These are phyloP conservation scores for Caiman crocodilus DNA, from an alignment of 2,797 vertebrate genomes.

Conservation along the genomic window DNA sequence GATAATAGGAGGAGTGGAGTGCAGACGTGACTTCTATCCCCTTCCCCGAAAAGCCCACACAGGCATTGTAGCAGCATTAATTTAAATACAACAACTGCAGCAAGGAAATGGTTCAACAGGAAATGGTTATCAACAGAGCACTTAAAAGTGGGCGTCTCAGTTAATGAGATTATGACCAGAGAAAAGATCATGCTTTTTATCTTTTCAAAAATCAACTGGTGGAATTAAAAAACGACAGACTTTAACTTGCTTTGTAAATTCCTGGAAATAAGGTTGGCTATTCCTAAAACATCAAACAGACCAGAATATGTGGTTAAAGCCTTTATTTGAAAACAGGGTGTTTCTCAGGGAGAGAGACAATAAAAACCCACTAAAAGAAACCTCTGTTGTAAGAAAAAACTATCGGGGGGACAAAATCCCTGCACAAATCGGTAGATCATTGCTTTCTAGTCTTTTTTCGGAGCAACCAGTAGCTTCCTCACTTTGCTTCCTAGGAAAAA, in stretches of 20 bases:
- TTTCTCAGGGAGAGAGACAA: neutral
- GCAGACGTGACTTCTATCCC: conserved; percentile 23
- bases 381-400: neutral
- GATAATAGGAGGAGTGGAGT: neutral
- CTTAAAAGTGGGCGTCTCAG: conserved; percentile 52
- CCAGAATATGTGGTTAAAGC: conserved; percentile 26
- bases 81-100: conserved; percentile 39
- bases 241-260: neutral
- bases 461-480: neutral
- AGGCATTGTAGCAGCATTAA: neutral
- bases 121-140: conserved; percentile 59
- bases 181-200: conserved; percentile 44
- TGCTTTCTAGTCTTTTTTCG: neutral
- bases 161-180: conserved; percentile 39
- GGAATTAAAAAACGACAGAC: conserved; percentile 13
- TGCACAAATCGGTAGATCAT: neutral
- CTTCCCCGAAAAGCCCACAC: neutral
- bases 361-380: neutral
- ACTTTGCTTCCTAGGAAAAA: neutral
- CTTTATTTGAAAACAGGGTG: neutral
- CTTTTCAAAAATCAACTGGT: conserved; percentile 15
- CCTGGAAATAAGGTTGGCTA: conserved; percentile 7
- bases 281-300: conserved; percentile 20
- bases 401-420: neutral
- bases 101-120: conserved; percentile 22